Percentiles rank a stretch among this genome's conserved stretches.
Conservation (phyloP, 2,113 vertebrate species). For the Tachycineta bicolor region DNA sequence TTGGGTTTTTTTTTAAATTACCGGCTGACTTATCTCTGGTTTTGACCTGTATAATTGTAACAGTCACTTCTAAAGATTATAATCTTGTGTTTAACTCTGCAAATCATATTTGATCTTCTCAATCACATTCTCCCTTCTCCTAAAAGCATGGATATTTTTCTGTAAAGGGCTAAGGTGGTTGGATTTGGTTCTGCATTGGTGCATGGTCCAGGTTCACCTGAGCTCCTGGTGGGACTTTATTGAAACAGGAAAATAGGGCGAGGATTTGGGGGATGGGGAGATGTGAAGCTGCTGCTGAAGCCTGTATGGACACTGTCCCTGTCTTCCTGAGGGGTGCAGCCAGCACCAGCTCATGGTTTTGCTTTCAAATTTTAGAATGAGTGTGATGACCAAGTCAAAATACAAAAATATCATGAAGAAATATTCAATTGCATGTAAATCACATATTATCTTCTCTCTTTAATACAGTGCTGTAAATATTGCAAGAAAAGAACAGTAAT, state of each 20-base stretch:
- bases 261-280: neutral
- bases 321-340: neutral
- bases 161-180: neutral
- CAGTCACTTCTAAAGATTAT: neutral
- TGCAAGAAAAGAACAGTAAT: neutral
- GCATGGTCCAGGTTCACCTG: accelerated
- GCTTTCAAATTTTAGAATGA: neutral
- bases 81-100: neutral
- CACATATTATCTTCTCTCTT: neutral
- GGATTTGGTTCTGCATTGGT: neutral
- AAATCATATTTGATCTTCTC: neutral
- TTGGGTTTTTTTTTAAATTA: neutral
- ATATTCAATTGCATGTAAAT: neutral
- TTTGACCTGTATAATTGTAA: neutral
- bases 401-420: neutral
- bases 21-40: neutral
- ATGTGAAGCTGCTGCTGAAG: neutral
- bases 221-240: neutral
- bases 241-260: neutral
- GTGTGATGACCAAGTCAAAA: neutral
- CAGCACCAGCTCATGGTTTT: accelerated
- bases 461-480: neutral
- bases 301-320: neutral
- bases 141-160: accelerated
- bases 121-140: neutral